Percentiles rank a stretch among this genome's conserved stretches.
These are phyloP conservation scores for Felis catus DNA, from an alignment of 2,113 vertebrate species.

Conservation along the genomic window DNA sequence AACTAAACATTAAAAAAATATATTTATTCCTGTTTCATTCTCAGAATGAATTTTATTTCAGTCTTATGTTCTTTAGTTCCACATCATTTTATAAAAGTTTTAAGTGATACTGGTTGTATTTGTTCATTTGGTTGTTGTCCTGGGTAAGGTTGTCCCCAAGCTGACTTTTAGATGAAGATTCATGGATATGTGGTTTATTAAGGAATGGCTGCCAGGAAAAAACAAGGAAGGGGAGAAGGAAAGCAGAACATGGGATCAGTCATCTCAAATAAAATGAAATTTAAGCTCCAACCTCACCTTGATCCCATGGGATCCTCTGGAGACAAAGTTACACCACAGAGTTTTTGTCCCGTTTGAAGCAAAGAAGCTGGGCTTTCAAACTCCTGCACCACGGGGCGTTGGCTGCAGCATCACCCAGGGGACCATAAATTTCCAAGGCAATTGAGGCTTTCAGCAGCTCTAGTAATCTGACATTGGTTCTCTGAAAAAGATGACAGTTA, in stretches of 20 bases:
- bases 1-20: too few species aligned
- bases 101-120: background rate
- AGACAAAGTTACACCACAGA: background rate
- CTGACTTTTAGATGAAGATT: background rate
- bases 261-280: background rate
- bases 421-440: background rate
- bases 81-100: background rate
- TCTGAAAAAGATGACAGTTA: background rate
- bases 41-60: background rate
- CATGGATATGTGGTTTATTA: background rate
- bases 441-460: background rate
- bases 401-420: background rate
- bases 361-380: background rate
- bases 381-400: background rate
- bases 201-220: background rate
- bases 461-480: background rate
- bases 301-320: background rate
- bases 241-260: background rate
- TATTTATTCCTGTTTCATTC: background rate
- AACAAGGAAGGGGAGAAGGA: background rate
- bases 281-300: background rate
- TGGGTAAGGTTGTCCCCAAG: background rate
- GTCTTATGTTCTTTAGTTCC: background rate
- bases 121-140: background rate
- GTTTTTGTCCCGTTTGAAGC: background rate